Evolutionary conservation across 2,888 invertebrate species (phyloP).

Genomic region (Seladonia tumulorum): DNA sequence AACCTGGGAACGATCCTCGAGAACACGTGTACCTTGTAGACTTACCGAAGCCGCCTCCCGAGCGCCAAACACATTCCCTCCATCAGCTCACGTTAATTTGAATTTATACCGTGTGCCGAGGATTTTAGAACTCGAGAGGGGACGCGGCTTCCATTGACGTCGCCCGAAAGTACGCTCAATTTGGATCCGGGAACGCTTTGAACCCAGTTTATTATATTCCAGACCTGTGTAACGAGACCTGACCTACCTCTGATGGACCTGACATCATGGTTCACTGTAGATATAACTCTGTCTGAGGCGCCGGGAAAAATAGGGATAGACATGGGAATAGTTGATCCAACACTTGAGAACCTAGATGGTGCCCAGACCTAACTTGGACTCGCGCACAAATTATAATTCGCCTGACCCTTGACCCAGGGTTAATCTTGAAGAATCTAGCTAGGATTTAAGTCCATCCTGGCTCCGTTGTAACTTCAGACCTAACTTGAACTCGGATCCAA

Average conservation of each 20-base stretch:
- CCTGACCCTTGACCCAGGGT: not conserved
- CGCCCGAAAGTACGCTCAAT: not conserved
- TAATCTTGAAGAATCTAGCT: not conserved
- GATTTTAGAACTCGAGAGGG: not conserved
- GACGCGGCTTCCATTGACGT: not conserved
- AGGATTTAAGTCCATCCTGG: not conserved
- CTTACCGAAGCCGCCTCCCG: not conserved
- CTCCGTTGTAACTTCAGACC: too few relatives aligned
- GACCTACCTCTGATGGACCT: not conserved
- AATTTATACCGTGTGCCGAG: not conserved
- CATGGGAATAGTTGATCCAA: not conserved
- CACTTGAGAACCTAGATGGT: too few relatives aligned
- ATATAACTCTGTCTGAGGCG: not conserved
- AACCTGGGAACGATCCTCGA: not conserved
- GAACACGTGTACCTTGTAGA: slow-evolving; percentile 16
- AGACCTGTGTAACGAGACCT: not conserved
- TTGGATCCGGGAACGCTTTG: not conserved
- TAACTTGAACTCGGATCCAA: too few relatives aligned
- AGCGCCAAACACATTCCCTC: slow-evolving; percentile 37
- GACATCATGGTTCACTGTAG: not conserved
- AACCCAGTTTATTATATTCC: not conserved
- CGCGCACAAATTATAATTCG: not conserved
- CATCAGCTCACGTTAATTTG: slow-evolving; percentile 42
- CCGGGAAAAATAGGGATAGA: not conserved
- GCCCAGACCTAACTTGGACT: too few relatives aligned